A percentile compares a stretch with the other conserved stretches of the same genome.
Conservation (phyloP, 2,113 vertebrate species). For the Pagrus major region DNA sequence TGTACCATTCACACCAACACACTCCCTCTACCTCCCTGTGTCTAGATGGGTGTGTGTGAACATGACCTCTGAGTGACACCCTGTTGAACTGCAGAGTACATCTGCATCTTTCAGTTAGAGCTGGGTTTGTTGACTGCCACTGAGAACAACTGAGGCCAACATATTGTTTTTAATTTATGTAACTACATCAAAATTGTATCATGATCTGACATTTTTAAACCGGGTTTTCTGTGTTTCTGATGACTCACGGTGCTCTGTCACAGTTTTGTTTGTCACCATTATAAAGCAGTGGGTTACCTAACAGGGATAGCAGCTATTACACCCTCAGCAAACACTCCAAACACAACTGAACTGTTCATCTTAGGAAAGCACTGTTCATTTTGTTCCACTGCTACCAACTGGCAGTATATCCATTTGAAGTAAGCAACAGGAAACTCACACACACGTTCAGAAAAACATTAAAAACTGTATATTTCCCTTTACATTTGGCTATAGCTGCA, state of each 20-base stretch:
- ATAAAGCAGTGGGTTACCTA: not conserved
- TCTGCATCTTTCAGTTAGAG: not conserved
- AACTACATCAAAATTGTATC: not conserved
- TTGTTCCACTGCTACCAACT: not conserved
- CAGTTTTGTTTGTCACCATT: not conserved
- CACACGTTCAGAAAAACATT: not conserved
- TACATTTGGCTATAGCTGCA: not conserved
- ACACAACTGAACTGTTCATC: constrained; percentile 10
- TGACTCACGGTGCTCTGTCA: constrained; percentile 6
- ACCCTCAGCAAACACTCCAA: constrained; percentile 37
- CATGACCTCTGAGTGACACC: constrained; percentile 17
- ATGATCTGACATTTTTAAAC: not conserved
- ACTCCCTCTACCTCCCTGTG: not conserved
- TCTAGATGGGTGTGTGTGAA: not conserved
- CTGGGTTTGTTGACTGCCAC: not conserved
- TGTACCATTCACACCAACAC: not conserved
- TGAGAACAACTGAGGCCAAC: not conserved
- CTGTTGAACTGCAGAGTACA: constrained; percentile 45
- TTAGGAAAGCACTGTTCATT: not conserved
- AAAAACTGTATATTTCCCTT: not conserved
- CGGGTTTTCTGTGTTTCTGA: not conserved
- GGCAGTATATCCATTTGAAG: not conserved
- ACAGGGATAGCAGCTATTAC: constrained; percentile 4
- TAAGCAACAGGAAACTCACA: not conserved
- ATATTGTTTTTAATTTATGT: not conserved